A percentile compares a stretch with the other conserved stretches of the same genome.
Evolutionary conservation across 2,113 vertebrate genomes (phyloP).

Genomic region (Archocentrus centrarchus): DNA sequence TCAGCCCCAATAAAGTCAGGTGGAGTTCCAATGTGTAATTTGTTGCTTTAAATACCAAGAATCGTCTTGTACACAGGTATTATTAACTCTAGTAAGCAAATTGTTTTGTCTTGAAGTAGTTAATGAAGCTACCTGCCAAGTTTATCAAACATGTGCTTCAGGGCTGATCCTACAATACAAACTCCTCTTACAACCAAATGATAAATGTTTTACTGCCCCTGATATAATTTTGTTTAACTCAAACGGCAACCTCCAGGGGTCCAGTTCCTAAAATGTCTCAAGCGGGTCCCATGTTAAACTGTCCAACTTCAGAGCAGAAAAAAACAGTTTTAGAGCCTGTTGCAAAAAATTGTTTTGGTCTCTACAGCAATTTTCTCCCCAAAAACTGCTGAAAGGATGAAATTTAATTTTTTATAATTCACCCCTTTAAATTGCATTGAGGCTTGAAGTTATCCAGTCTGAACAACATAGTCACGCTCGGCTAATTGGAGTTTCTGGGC

Average conservation of each 20-base stretch:
- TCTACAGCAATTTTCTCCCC: too few relatives aligned
- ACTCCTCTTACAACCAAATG: background rate
- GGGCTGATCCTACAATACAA: background rate
- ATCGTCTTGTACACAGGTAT: background rate
- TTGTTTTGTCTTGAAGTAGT: background rate
- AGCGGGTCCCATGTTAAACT: too few relatives aligned
- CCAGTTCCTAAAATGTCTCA: background rate
- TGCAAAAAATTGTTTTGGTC: too few relatives aligned
- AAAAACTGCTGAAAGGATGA: background rate
- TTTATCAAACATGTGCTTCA: background rate
- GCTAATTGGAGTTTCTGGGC: background rate
- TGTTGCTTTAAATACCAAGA: background rate
- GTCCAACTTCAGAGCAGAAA: too few relatives aligned
- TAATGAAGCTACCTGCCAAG: background rate
- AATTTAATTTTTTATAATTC: background rate
- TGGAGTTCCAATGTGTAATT: background rate
- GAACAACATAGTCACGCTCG: background rate
- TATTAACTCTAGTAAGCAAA: background rate
- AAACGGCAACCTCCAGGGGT: background rate
- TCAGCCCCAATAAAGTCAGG: slow-evolving; percentile 36
- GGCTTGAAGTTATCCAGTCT: background rate
- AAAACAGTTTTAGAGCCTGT: too few relatives aligned
- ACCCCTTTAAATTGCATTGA: background rate
- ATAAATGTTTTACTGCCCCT: background rate
- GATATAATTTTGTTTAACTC: too few relatives aligned